phyloP scores from a whole-genome alignment of 2,888 invertebrate species.

The Athripsodes cinereus region DNA sequence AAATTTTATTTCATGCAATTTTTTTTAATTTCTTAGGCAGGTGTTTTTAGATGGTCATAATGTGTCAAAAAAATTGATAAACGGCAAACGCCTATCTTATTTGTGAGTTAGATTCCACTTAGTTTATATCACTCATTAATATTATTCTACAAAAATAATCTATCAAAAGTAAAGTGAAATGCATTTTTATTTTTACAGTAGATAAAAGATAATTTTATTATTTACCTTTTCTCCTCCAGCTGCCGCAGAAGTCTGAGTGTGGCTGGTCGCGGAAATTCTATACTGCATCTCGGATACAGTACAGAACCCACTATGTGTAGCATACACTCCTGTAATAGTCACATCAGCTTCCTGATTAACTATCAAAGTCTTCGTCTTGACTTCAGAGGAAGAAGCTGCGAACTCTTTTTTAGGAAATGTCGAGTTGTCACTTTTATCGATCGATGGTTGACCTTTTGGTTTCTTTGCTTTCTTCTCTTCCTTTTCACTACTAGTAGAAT shows the following conservation, averaged over 20 bases:
- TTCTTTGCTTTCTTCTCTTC: conserved; percentile 47
- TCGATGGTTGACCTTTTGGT: conserved; percentile 38
- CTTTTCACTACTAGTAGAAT: conserved; percentile 49
- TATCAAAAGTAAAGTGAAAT: too few species aligned
- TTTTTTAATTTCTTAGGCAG: too few species aligned
- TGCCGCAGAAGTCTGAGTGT: conserved; percentile 79
- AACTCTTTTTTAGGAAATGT: conserved; percentile 30
- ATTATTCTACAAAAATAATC: too few species aligned
- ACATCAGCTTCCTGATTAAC: conserved; percentile 82
- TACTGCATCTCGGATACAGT: conserved; percentile 83
- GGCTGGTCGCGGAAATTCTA: conserved; percentile 80
- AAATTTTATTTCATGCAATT: too few species aligned
- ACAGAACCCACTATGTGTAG: conserved; percentile 76
- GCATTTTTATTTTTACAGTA: too few species aligned
- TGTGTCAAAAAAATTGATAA: too few species aligned
- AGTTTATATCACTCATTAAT: too few species aligned
- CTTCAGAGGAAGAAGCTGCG: conserved; percentile 30
- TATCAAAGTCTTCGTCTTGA: conserved; percentile 62
- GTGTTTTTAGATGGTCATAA: too few species aligned
- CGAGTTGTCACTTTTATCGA: conserved; percentile 31
- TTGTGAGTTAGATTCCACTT: too few species aligned
- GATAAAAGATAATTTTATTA: neutral
- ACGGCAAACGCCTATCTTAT: too few species aligned
- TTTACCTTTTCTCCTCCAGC: conserved; percentile 63
- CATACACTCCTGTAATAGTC: conserved; percentile 81